Percentiles rank a stretch among this genome's conserved stretches.
Evolutionary conservation across 2,113 vertebrate species (phyloP).

Genomic region (Galbula dea): DNA sequence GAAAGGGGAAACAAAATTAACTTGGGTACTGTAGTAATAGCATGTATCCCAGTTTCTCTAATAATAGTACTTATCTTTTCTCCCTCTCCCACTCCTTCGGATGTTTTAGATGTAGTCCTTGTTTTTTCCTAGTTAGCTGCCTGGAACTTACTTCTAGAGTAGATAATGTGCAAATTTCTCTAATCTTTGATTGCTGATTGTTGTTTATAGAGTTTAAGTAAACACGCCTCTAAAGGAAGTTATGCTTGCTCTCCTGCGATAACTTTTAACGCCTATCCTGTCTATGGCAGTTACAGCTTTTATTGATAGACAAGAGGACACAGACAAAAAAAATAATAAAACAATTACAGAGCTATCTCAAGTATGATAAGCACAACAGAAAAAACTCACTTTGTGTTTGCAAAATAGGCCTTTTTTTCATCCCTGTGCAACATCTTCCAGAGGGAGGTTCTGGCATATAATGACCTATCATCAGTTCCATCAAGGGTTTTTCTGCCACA

Average conservation of each 20-base stretch:
- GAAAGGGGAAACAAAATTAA: constrained; percentile 12
- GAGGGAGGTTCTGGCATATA: neutral
- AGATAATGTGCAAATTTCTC: neutral
- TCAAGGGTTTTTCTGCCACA: neutral
- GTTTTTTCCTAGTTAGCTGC: neutral
- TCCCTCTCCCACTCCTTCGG: neutral
- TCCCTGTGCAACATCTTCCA: neutral
- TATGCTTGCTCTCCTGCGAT: neutral
- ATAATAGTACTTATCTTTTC: constrained; percentile 33
- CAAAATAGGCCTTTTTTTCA: neutral
- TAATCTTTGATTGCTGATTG: neutral
- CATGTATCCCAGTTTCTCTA: neutral
- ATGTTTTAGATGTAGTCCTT: constrained; percentile 12
- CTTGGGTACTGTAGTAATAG: neutral
- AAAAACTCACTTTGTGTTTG: neutral
- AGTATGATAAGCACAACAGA: neutral
- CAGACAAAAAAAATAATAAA: neutral
- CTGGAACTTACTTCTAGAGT: neutral
- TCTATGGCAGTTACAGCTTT: neutral
- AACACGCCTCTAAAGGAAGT: neutral
- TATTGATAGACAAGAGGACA: rapidly evolving
- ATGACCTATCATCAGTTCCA: neutral
- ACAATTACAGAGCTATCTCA: neutral
- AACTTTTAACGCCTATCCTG: neutral
- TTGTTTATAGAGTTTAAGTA: neutral